Evolutionary conservation across 2,888 invertebrate genomes (phyloP).

Genomic region (Drosophila subquinaria): DNA sequence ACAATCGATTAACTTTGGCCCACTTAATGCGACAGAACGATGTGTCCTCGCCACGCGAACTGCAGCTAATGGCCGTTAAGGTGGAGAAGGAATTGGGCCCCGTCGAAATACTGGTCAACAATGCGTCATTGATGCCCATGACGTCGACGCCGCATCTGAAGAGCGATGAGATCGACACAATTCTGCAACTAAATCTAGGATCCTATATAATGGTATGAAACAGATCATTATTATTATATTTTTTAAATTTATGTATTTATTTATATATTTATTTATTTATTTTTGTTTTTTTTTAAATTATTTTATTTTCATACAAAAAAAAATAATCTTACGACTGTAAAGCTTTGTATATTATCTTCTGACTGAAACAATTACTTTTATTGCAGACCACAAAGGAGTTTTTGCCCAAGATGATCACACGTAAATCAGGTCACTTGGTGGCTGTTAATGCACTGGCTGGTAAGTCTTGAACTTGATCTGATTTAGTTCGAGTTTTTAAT

Average conservation of each 20-base stretch:
- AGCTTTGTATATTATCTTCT: neutral
- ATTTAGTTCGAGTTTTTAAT: neutral
- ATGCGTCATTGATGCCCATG: constrained; percentile 86
- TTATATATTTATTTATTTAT: too few species aligned
- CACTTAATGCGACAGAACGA: constrained; percentile 75
- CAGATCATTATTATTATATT: neutral
- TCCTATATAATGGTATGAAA: constrained; percentile 85
- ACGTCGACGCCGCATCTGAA: constrained; percentile 84
- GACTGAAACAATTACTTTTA: neutral
- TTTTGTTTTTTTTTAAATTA: too few species aligned
- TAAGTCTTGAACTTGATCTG: constrained; percentile 27
- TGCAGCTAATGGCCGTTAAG: constrained; percentile 82
- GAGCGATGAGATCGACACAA: constrained; percentile 84
- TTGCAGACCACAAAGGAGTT: constrained; percentile 85
- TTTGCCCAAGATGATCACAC: constrained; percentile 85
- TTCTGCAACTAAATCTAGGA: constrained; percentile 85
- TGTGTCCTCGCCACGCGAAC: constrained; percentile 83
- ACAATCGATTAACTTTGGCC: neutral
- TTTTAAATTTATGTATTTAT: too few species aligned
- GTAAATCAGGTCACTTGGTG: constrained; percentile 86
- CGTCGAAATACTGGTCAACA: constrained; percentile 86
- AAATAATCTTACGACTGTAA: too few species aligned
- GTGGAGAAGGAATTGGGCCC: constrained; percentile 85
- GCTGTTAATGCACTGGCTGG: constrained; percentile 86
- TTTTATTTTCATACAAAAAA: too few species aligned